Evolutionary conservation across 2,888 invertebrate genomes (phyloP).

Genomic region (Cataglyphis altisquamis): DNA sequence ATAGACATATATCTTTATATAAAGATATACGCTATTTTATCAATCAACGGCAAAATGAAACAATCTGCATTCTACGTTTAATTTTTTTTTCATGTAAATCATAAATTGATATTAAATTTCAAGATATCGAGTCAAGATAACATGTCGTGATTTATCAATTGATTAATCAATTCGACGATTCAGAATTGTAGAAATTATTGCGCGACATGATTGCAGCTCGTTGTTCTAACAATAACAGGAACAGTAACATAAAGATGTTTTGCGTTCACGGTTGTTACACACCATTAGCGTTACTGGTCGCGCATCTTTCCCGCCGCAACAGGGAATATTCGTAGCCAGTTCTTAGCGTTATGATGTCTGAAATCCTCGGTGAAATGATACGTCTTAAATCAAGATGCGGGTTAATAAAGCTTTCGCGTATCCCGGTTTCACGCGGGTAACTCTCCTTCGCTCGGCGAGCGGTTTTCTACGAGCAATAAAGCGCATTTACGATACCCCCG

Average conservation of each 20-base stretch:
- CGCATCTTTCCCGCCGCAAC: background rate
- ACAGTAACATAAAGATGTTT: conserved; percentile 13
- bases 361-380: conserved; percentile 63
- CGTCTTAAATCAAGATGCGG: conserved; percentile 71
- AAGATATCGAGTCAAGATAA: background rate
- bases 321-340: conserved; percentile 13
- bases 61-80: background rate
- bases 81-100: background rate
- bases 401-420: conserved; percentile 72
- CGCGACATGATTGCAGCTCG: no score
- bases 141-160: background rate
- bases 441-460: conserved; percentile 50
- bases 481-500: conserved; percentile 72
- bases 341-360: conserved; percentile 67
- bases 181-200: background rate
- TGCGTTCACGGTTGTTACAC: conserved; percentile 8
- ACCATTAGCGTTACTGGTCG: conserved; percentile 1
- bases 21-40: background rate
- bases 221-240: conserved; percentile 2
- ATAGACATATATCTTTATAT: background rate
- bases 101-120: background rate
- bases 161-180: background rate
- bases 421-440: conserved; percentile 63
- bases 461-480: conserved; percentile 69
- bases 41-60: background rate